phyloP scores from a whole-genome alignment of 2,797 vertebrate species.

The Amphiprion clarkii region DNA sequence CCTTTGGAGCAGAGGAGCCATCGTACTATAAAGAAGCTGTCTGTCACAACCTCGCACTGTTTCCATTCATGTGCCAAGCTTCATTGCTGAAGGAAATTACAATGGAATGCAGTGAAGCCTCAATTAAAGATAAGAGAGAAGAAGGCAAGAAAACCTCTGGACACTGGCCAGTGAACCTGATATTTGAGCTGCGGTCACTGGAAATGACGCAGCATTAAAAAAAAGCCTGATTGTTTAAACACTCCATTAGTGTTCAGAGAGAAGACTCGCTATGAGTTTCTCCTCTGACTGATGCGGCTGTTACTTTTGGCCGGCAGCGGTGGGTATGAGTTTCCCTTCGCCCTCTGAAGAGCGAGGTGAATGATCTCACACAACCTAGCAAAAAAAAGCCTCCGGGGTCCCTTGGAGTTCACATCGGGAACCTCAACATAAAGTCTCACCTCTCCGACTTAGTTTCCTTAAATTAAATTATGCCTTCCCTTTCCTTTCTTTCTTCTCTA shows the following conservation, averaged over 20 bases:
- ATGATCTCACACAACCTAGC: conserved; percentile 60
- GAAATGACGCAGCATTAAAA: conserved; percentile 32
- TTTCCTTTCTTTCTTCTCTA: conserved; percentile 11
- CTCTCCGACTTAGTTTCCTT: conserved; percentile 29
- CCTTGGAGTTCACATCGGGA: conserved; percentile 43
- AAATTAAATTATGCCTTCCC: conserved; percentile 43
- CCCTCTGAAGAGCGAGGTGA: conserved; percentile 58
- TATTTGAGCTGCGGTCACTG: conserved; percentile 45
- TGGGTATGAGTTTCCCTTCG: conserved; percentile 57
- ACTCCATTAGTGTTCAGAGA: conserved; percentile 58
- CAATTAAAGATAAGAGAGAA: conserved; percentile 46
- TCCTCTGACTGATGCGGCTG: conserved; percentile 62
- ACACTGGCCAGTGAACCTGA: conserved; percentile 24
- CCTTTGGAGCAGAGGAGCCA: conserved; percentile 64
- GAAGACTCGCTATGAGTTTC: conserved; percentile 55
- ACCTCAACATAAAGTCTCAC: conserved; percentile 14
- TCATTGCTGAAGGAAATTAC: conserved; percentile 46
- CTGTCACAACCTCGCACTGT: conserved; percentile 32
- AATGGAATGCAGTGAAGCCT: conserved; percentile 28
- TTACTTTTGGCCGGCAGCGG: conserved; percentile 73
- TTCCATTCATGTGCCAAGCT: conserved; percentile 45
- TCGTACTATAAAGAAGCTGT: conserved; percentile 42
- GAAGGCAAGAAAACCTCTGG: conserved; percentile 22
- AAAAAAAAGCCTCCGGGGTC: conserved; percentile 44
- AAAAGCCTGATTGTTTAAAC: conserved; percentile 69